Conservation (phyloP, 2,888 invertebrate species). For the Caenorhabditis japonica region DNA sequence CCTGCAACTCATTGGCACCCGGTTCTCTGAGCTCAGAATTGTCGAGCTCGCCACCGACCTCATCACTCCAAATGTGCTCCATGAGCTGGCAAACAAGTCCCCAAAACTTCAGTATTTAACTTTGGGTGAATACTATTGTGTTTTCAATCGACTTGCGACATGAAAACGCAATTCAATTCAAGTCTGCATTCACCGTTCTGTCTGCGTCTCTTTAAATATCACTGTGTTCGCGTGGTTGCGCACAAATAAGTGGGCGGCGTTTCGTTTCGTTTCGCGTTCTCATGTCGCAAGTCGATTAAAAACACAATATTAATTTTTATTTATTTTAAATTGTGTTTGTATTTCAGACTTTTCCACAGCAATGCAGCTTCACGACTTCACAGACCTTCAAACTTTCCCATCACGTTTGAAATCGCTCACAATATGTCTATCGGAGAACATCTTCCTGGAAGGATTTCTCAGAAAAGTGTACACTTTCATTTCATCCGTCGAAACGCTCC, state of each 20-base stretch:
- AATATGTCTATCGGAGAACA: conserved; percentile 95
- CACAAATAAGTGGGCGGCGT: no score
- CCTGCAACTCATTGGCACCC: conserved; percentile 67
- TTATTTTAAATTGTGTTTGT: neutral
- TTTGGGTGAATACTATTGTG: conserved; percentile 79
- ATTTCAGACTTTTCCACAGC: conserved; percentile 95
- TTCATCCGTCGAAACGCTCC: conserved; percentile 95
- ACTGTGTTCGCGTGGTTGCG: no score
- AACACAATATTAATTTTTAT: neutral
- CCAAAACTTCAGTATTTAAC: conserved; percentile 95
- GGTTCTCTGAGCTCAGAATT: conserved; percentile 90
- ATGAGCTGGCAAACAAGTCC: conserved; percentile 95
- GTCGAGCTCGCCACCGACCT: conserved; percentile 95
- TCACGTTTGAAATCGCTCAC: conserved; percentile 94
- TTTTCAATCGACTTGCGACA: no score
- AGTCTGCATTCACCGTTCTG: no score
- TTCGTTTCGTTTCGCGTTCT: no score
- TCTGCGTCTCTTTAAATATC: no score
- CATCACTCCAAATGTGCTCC: conserved; percentile 94
- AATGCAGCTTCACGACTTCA: conserved; percentile 99
- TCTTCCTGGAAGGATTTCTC: conserved; percentile 99
- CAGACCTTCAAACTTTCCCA: conserved; percentile 98
- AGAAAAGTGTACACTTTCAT: conserved; percentile 99
- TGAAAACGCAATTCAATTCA: no score
- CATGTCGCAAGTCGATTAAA: no score